phyloP scores from a whole-genome alignment of 2,113 vertebrate species.

The Hystrix cristata region DNA sequence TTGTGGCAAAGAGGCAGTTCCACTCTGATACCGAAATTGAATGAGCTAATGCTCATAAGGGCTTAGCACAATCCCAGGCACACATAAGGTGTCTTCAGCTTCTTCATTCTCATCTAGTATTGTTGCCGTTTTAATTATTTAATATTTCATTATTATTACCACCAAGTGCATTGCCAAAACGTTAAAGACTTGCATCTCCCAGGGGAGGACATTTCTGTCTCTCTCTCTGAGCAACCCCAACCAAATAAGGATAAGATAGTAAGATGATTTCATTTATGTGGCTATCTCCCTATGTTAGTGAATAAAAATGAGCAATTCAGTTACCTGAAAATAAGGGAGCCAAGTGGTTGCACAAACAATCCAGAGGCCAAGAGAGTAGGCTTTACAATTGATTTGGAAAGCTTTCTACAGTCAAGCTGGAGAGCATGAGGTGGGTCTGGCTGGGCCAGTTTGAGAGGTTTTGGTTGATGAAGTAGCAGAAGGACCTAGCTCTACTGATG shows the following conservation, averaged over 20 bases:
- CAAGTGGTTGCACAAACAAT: not conserved
- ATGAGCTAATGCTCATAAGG: not conserved
- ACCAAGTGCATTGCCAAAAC: conserved; percentile 15
- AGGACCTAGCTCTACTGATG: not conserved
- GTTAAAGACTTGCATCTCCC: conserved; percentile 57
- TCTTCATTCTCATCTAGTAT: not conserved
- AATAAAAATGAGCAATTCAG: conserved; percentile 52
- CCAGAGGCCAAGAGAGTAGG: not conserved
- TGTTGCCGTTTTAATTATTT: conserved; percentile 24
- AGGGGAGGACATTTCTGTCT: conserved; percentile 8
- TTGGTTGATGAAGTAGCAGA: not conserved
- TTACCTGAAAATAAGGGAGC: conserved; percentile 14
- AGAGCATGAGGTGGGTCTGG: not conserved
- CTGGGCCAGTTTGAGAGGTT: not conserved
- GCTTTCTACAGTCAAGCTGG: not conserved
- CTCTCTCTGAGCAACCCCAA: conserved; percentile 54
- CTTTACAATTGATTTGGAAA: not conserved
- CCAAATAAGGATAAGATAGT: conserved; percentile 56
- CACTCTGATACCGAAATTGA: not conserved
- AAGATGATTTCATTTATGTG: conserved; percentile 58
- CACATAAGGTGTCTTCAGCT: not conserved
- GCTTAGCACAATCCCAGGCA: not conserved
- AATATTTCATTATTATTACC: conserved; percentile 41
- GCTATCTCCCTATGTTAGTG: not conserved
- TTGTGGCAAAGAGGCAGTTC: not conserved